A percentile compares a stretch with the other conserved stretches of the same genome.
These are phyloP conservation scores for Poecilus cupreus DNA, from an alignment of 2,888 invertebrate genomes.

Conservation along the genomic window DNA sequence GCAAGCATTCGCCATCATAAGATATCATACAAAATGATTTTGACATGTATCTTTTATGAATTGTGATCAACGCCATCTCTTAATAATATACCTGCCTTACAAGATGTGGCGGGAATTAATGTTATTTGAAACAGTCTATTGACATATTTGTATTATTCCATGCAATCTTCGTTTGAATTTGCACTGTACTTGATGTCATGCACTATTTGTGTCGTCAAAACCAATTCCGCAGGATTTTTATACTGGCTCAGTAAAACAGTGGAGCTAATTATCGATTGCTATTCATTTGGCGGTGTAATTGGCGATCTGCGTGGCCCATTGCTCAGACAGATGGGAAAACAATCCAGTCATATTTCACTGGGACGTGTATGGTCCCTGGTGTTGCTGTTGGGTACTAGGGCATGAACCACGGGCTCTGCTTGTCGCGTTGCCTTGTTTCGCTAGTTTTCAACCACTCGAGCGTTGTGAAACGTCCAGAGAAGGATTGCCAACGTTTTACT, in stretches of 20 bases:
- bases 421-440: background rate
- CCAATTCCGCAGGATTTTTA: background rate
- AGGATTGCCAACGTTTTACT: too few relatives aligned
- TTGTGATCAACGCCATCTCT: too few relatives aligned
- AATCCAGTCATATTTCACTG: slow-evolving; percentile 30
- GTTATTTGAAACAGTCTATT: too few relatives aligned
- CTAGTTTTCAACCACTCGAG: background rate
- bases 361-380: background rate
- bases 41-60: too few relatives aligned
- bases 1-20: too few relatives aligned
- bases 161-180: too few relatives aligned
- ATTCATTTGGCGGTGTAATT: slow-evolving; percentile 30
- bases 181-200: too few relatives aligned
- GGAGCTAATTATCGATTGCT: slow-evolving; percentile 28
- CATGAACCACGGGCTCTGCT: background rate
- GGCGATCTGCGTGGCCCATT: slow-evolving; percentile 11
- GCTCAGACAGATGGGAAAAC: slow-evolving; percentile 46
- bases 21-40: too few relatives aligned
- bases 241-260: background rate
- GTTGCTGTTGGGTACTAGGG: background rate
- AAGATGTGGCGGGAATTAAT: too few relatives aligned
- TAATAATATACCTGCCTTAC: too few relatives aligned
- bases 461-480: background rate
- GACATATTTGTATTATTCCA: too few relatives aligned
- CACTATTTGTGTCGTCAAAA: too few relatives aligned